These are phyloP conservation scores for Saturnia japonica DNA, from an alignment of 2,888 invertebrate species.

Conservation along the genomic window DNA sequence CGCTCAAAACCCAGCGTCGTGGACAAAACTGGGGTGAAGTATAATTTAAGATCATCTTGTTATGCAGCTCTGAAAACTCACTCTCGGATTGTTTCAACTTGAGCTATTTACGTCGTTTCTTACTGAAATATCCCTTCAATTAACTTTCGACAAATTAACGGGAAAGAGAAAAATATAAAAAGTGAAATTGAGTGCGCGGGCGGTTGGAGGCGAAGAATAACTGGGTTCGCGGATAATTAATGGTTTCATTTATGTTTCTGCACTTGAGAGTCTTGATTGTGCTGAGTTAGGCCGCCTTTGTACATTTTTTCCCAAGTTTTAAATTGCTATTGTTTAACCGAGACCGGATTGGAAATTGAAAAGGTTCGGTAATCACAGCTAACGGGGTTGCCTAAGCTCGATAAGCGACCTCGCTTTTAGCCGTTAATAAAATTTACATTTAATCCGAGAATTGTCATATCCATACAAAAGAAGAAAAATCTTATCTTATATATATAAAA, in stretches of 20 bases:
- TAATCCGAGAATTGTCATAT: neutral
- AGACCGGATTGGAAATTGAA: slow-evolving; percentile 65
- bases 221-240: slow-evolving; percentile 78
- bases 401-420: slow-evolving; percentile 1
- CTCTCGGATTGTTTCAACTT: slow-evolving; percentile 50
- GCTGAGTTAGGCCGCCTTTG: slow-evolving; percentile 69
- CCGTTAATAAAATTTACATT: slow-evolving; percentile 6
- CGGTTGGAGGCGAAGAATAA: slow-evolving; percentile 65
- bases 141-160: slow-evolving; percentile 73
- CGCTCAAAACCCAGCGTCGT: slow-evolving; percentile 33
- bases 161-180: slow-evolving; percentile 66
- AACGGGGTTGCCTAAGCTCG: slow-evolving; percentile 16
- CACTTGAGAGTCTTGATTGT: slow-evolving; percentile 78
- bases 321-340: slow-evolving; percentile 72
- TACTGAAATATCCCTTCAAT: slow-evolving; percentile 67
- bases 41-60: slow-evolving; percentile 55
- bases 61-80: slow-evolving; percentile 49
- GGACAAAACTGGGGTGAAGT: slow-evolving; percentile 40
- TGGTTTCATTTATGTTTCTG: slow-evolving; percentile 81
- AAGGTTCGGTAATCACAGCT: slow-evolving; percentile 52
- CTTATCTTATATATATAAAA: too few species aligned
- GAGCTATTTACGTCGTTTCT: slow-evolving; percentile 57
- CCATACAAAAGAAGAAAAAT: too few species aligned
- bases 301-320: slow-evolving; percentile 61
- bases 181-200: slow-evolving; percentile 44